Percentiles rank a stretch among this genome's conserved stretches.
These are phyloP conservation scores for Sturnus vulgaris DNA, from an alignment of 2,113 vertebrate species.

Conservation along the genomic window DNA sequence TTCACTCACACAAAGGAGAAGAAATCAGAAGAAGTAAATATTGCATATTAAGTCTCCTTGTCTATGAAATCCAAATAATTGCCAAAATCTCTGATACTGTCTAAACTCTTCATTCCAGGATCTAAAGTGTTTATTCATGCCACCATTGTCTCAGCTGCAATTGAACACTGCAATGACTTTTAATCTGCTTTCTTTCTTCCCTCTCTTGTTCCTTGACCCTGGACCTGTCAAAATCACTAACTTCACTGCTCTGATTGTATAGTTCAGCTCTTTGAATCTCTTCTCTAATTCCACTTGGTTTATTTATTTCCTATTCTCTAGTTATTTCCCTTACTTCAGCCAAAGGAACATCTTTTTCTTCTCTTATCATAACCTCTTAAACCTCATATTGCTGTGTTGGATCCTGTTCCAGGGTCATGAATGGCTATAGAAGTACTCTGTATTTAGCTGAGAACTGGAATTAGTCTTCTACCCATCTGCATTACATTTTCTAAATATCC, in stretches of 20 bases:
- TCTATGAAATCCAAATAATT: slow-evolving; percentile 32
- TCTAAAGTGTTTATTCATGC: slow-evolving; percentile 18
- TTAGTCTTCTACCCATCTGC: neutral
- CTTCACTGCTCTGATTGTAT: neutral
- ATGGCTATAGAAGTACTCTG: neutral
- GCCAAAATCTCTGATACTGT: neutral
- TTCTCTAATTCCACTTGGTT: neutral
- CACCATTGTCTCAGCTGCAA: slow-evolving; percentile 25
- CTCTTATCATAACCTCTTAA: neutral
- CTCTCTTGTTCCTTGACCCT: neutral
- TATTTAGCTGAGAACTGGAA: neutral
- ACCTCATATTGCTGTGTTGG: neutral
- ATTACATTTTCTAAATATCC: neutral
- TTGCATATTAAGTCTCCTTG: slow-evolving; percentile 34
- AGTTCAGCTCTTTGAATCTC: neutral
- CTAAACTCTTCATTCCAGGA: slow-evolving; percentile 31
- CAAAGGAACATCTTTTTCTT: neutral
- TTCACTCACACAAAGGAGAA: slow-evolving; percentile 22
- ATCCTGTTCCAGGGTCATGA: neutral
- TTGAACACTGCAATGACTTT: slow-evolving; percentile 21
- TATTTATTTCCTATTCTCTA: neutral
- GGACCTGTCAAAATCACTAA: neutral
- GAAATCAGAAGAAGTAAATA: slow-evolving; percentile 53
- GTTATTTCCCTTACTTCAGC: neutral
- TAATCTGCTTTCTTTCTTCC: slow-evolving; percentile 13